Percentiles rank a stretch among this genome's conserved stretches.
These are phyloP conservation scores for Chiroxiphia lanceolata DNA, from an alignment of 2,797 vertebrate genomes.

Conservation along the genomic window DNA sequence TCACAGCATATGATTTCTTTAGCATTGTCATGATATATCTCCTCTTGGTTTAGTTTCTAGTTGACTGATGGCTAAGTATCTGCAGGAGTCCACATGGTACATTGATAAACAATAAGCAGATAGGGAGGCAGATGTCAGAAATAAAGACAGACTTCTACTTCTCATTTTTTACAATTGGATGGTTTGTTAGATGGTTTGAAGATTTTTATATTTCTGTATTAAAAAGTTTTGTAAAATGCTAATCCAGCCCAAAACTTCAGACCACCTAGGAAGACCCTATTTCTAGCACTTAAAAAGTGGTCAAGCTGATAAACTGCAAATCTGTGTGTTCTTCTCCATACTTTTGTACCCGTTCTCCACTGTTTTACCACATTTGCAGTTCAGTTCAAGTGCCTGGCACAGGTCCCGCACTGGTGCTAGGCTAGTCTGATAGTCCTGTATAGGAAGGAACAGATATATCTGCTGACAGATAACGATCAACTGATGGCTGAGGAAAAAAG, in stretches of 20 bases:
- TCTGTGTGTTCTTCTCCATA: neutral
- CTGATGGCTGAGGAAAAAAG: neutral
- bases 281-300: neutral
- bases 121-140: neutral
- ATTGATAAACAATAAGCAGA: neutral
- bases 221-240: neutral
- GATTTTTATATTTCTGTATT: neutral
- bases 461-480: neutral
- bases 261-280: neutral
- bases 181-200: neutral
- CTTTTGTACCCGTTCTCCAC: neutral
- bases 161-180: neutral
- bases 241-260: neutral
- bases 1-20: neutral
- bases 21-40: neutral
- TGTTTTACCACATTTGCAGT: neutral
- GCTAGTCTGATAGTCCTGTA: neutral
- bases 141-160: neutral
- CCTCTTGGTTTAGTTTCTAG: neutral
- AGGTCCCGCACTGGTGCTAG: neutral
- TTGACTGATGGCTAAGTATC: neutral
- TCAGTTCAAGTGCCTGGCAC: neutral
- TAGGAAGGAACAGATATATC: neutral
- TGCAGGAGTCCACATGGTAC: neutral
- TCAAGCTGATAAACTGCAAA: neutral